Evolutionary conservation across 2,797 vertebrate species (phyloP).

Genomic region (Bryconaethiops microstoma): DNA sequence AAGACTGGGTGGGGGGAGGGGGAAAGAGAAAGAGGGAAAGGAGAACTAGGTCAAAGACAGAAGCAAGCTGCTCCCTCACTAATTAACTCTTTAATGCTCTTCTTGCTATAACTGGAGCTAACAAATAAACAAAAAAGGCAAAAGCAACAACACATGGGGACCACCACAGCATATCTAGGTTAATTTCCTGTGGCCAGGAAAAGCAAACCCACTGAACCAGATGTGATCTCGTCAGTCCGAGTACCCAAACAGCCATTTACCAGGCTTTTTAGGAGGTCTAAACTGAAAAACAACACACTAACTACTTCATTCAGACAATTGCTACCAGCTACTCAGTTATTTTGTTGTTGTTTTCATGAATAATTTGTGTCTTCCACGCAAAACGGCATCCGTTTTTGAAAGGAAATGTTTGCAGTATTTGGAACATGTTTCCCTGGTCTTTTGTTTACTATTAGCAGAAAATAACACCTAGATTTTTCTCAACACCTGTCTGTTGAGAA

Average conservation of each 20-base stretch:
- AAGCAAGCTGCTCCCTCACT: conserved; percentile 49
- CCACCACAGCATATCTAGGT: conserved; percentile 47
- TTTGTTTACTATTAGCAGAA: conserved; percentile 24
- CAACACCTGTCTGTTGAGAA: too few relatives aligned
- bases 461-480: too few relatives aligned
- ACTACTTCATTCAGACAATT: background rate
- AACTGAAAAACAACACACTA: background rate
- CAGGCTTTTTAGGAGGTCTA: background rate
- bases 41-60: conserved; percentile 57
- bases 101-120: conserved; percentile 35
- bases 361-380: conserved; percentile 9
- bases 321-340: background rate
- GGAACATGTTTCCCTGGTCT: background rate
- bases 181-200: conserved; percentile 30
- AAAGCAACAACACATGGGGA: conserved; percentile 33
- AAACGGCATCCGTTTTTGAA: background rate
- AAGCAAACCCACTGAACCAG: conserved; percentile 5
- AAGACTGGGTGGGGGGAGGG: conserved; percentile 22
- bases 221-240: conserved; percentile 1
- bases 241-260: conserved; percentile 8
- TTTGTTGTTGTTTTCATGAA: conserved; percentile 31
- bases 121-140: conserved; percentile 43
- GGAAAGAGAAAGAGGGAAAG: conserved; percentile 9
- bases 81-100: conserved; percentile 55
- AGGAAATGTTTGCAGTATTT: background rate